These are phyloP conservation scores for Leucopternis melanops DNA, from an alignment of 2,113 vertebrate genomes.

Conservation along the genomic window DNA sequence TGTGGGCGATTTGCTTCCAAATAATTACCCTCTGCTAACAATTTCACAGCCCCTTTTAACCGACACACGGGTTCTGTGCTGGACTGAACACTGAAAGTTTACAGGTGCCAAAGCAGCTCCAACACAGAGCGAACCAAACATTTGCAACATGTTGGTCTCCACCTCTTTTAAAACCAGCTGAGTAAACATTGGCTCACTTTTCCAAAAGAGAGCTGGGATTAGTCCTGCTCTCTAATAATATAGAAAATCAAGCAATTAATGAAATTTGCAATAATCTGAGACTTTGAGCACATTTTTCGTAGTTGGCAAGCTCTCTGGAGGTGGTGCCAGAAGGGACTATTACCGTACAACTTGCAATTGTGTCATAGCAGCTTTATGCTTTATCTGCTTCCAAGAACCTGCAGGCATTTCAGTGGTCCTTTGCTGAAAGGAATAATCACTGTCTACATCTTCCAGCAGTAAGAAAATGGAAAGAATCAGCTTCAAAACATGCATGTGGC, in stretches of 20 bases:
- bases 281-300: background rate
- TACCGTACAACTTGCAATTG: accelerated
- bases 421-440: background rate
- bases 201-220: background rate
- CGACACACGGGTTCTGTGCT: background rate
- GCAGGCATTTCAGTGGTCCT: background rate
- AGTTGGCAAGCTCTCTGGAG: background rate
- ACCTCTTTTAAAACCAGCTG: background rate
- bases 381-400: background rate
- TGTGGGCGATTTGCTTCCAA: background rate
- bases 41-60: background rate
- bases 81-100: background rate
- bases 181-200: background rate
- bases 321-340: background rate
- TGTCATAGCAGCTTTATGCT: background rate
- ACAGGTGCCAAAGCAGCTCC: background rate
- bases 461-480: background rate
- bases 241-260: background rate
- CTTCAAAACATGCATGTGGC: background rate
- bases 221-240: background rate
- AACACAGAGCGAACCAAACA: background rate
- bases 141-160: background rate
- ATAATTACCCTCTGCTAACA: background rate
- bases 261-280: background rate
- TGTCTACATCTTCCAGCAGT: background rate